Percentiles rank a stretch among this genome's conserved stretches.
Conservation (phyloP, 35 echinoderm and acorn worm species). For the Chiridota heheva region DNA sequence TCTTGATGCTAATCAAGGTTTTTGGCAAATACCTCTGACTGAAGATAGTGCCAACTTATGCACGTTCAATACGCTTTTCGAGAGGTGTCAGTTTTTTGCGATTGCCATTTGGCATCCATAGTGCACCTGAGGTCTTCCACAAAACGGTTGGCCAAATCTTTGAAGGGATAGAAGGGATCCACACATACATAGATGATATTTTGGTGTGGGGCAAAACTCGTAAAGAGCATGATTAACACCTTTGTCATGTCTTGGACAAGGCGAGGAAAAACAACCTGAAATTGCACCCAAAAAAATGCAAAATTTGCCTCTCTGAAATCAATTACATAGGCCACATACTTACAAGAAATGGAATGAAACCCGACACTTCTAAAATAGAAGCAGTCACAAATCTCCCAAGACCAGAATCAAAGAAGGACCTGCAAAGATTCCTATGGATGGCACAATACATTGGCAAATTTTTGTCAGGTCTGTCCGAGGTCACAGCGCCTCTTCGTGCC, state of each 20-base stretch:
- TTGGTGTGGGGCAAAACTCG: conserved; percentile 27
- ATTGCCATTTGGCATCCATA: conserved; percentile 61
- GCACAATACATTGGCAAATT: conserved; percentile 47
- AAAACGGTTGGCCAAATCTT: conserved; percentile 27
- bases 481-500: conserved; percentile 34
- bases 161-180: conserved; percentile 15
- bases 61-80: conserved; percentile 57
- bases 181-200: conserved; percentile 41
- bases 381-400: conserved; percentile 42
- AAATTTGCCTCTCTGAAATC: conserved; percentile 37
- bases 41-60: conserved; percentile 37
- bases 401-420: conserved; percentile 26
- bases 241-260: conserved; percentile 26
- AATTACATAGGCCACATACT: conserved; percentile 40
- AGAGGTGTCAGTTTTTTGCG: conserved; percentile 43
- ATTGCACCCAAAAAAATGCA: conserved; percentile 46
- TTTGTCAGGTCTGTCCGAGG: conserved; percentile 38
- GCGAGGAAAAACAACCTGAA: conserved; percentile 44
- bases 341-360: conserved; percentile 38
- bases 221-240: conserved; percentile 44
- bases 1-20: conserved; percentile 58
- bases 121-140: conserved; percentile 56
- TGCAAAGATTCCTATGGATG: conserved; percentile 43
- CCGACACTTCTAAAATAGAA: conserved; percentile 38
- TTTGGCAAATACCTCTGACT: conserved; percentile 52